Evolutionary conservation across 1,140 invertebrate species (phyloP).

Genomic region (Papilio glaucus): DNA sequence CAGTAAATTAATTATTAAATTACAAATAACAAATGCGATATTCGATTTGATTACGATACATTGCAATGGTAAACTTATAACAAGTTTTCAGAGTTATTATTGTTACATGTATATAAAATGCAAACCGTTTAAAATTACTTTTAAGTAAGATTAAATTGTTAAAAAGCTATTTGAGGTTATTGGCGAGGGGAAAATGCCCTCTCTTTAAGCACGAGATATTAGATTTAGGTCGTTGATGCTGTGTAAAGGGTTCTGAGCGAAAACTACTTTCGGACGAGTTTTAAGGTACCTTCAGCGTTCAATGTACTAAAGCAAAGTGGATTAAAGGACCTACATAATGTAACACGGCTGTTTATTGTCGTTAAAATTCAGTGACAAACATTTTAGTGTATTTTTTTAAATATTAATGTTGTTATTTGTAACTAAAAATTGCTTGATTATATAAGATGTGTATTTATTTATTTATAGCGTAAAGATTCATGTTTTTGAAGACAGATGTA

Average conservation of each 20-base stretch:
- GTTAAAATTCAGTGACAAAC: neutral
- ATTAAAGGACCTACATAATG: too few species aligned
- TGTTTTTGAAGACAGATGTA: too few species aligned
- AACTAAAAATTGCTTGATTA: too few species aligned
- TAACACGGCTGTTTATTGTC: too few species aligned
- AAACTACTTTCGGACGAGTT: neutral
- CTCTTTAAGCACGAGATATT: slow-evolving; percentile 3
- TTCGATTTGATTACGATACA: too few species aligned
- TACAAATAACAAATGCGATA: too few species aligned
- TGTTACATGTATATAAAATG: neutral
- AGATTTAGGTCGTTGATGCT: slow-evolving; percentile 13
- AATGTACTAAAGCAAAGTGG: too few species aligned
- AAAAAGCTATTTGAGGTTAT: slow-evolving; percentile 14
- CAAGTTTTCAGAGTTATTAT: too few species aligned
- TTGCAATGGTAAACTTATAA: too few species aligned
- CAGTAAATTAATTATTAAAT: too few species aligned
- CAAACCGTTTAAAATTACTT: neutral
- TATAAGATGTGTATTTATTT: too few species aligned
- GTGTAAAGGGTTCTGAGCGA: slow-evolving; percentile 9
- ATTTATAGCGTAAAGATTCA: too few species aligned
- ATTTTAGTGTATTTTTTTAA: neutral
- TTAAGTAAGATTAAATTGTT: neutral
- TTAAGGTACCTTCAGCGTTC: neutral
- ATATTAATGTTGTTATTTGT: neutral
- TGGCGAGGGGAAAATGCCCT: neutral